Evolutionary conservation across 2,797 vertebrate species (phyloP).

Genomic region (Mormyrops boulengeri): DNA sequence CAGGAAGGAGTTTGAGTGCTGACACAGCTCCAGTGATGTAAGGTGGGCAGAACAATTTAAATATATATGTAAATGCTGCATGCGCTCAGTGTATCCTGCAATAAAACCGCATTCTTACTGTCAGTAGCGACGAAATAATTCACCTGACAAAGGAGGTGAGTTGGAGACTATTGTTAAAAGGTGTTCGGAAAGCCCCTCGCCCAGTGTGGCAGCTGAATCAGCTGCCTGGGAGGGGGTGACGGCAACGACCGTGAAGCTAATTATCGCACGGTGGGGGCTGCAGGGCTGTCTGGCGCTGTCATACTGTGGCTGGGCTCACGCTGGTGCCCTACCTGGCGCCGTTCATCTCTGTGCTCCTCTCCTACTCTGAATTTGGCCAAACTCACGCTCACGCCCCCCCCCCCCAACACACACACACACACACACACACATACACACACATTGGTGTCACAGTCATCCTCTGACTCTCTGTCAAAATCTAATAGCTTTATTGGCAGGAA

Average conservation of each 20-base stretch:
- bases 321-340: not conserved
- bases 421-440: no score
- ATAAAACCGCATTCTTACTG: not conserved
- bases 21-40: not conserved
- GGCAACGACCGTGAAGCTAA: not conserved
- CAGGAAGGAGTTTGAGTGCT: not conserved
- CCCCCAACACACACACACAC: not conserved
- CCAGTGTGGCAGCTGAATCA: not conserved
- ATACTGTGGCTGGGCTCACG: not conserved
- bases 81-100: not conserved
- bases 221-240: not conserved
- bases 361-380: not conserved
- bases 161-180: not conserved
- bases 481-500: slow-evolving; percentile 4
- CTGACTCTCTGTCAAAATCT: not conserved
- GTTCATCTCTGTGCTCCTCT: not conserved
- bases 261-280: not conserved
- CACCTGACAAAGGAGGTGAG: not conserved
- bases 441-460: not conserved
- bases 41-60: not conserved
- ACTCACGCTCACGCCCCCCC: not conserved
- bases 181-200: not conserved
- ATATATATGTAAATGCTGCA: not conserved
- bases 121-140: not conserved
- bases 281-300: not conserved